Percentiles rank a stretch among this genome's conserved stretches.
These are phyloP conservation scores for Hydrolagus affinis DNA, from an alignment of 2,113 vertebrate species.

Conservation along the genomic window DNA sequence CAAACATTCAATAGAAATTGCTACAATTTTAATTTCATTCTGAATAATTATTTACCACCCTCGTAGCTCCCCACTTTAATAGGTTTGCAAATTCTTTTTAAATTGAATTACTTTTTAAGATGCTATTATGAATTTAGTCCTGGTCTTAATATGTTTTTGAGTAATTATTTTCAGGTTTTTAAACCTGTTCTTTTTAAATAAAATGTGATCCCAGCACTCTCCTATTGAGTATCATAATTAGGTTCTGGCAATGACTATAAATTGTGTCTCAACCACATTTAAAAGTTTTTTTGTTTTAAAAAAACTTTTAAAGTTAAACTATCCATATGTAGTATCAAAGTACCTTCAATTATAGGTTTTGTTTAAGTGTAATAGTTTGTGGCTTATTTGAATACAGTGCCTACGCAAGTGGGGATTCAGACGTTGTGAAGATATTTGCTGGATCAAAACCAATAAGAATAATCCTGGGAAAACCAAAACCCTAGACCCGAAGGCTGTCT, in stretches of 20 bases:
- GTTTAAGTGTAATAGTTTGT: background rate
- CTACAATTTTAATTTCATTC: background rate
- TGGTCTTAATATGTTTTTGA: background rate
- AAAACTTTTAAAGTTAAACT: background rate
- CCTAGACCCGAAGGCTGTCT: constrained; percentile 90
- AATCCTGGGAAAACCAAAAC: constrained; percentile 96
- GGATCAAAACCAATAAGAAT: constrained; percentile 99
- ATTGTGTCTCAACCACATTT: background rate
- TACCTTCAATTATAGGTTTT: background rate
- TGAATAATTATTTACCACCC: background rate
- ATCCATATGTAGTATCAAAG: background rate
- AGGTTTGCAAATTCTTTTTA: background rate
- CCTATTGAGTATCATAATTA: background rate
- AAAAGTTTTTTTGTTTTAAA: background rate
- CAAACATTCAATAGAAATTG: background rate
- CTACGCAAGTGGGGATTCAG: constrained; percentile 96
- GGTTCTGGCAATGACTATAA: background rate
- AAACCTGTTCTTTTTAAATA: background rate
- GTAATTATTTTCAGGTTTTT: background rate
- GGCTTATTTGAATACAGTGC: constrained; percentile 51
- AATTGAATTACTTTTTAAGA: background rate
- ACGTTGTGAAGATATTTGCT: constrained; percentile 95
- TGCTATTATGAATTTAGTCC: background rate
- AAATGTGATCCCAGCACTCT: too few relatives aligned
- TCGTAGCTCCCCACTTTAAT: background rate